A percentile compares a stretch with the other conserved stretches of the same genome.
These are phyloP conservation scores for Glaucomys volans DNA, from an alignment of 2,113 vertebrate genomes.

Conservation along the genomic window DNA sequence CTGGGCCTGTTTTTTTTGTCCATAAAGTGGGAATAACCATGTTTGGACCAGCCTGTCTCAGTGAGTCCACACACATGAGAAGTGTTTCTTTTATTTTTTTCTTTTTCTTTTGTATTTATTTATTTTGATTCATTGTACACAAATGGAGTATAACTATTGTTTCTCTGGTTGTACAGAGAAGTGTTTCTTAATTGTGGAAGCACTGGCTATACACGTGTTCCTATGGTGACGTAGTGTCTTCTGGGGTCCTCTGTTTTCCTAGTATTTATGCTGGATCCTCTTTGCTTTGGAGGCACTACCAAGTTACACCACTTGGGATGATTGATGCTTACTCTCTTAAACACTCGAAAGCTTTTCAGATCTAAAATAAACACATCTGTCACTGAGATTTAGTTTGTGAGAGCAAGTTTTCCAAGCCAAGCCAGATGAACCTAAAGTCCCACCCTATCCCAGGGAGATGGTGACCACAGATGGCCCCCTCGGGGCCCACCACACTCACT, in stretches of 20 bases:
- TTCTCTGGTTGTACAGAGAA: too few relatives aligned
- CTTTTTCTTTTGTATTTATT: too few relatives aligned
- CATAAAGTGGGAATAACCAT: background rate
- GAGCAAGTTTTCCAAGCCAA: background rate
- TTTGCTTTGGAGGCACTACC: background rate
- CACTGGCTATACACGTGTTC: rapidly evolving
- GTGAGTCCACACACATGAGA: background rate
- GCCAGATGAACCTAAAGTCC: background rate
- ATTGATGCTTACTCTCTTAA: background rate
- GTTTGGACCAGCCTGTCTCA: background rate
- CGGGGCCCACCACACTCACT: background rate
- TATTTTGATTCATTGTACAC: too few relatives aligned
- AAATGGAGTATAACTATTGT: too few relatives aligned
- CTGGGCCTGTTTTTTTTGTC: background rate
- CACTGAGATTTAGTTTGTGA: background rate
- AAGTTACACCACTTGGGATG: background rate
- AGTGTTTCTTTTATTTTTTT: too few relatives aligned
- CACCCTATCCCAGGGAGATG: too few relatives aligned
- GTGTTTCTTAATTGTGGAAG: background rate
- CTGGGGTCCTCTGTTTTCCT: background rate
- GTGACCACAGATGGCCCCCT: background rate
- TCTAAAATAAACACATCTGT: background rate
- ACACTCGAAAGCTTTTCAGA: background rate
- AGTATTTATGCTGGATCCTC: background rate
- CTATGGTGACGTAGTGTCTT: background rate